Evolutionary conservation across 2,797 vertebrate genomes (phyloP).

Genomic region (Atherinosoma microstoma): DNA sequence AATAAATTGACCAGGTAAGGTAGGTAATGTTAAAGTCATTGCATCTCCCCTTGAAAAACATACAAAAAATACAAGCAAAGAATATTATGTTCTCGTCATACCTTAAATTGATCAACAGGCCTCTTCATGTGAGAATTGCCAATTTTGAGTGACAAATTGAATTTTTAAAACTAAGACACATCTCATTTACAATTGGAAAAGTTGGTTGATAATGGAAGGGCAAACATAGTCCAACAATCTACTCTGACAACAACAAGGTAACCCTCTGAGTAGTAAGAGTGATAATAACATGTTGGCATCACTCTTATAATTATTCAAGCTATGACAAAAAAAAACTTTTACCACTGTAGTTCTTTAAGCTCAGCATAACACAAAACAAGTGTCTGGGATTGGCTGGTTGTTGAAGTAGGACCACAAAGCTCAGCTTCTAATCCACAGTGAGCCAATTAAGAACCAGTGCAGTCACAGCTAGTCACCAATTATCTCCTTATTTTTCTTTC

Average conservation of each 20-base stretch:
- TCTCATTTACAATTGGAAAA: background rate
- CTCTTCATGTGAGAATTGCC: too few species aligned
- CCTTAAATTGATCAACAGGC: too few species aligned
- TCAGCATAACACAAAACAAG: background rate
- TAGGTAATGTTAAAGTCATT: too few species aligned
- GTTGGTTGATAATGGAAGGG: background rate
- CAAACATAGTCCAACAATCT: too few species aligned
- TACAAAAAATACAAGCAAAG: background rate
- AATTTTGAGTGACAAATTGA: background rate
- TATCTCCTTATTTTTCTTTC: conserved; percentile 7
- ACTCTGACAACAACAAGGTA: too few species aligned
- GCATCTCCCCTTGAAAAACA: too few species aligned
- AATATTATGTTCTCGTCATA: too few species aligned
- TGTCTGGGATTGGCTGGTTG: background rate
- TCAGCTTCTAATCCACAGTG: background rate
- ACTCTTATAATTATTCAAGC: background rate
- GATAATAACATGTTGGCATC: background rate
- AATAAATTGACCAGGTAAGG: background rate
- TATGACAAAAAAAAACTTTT: background rate
- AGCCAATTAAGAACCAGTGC: conserved; percentile 9
- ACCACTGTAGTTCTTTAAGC: background rate
- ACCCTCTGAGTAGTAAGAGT: too few species aligned
- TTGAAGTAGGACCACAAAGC: background rate
- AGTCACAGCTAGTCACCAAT: conserved; percentile 8
- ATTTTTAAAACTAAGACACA: background rate